Percentiles rank a stretch among this genome's conserved stretches.
Conservation (phyloP, 2,888 invertebrate genomes). For the Sepioteuthis lessoniana region DNA sequence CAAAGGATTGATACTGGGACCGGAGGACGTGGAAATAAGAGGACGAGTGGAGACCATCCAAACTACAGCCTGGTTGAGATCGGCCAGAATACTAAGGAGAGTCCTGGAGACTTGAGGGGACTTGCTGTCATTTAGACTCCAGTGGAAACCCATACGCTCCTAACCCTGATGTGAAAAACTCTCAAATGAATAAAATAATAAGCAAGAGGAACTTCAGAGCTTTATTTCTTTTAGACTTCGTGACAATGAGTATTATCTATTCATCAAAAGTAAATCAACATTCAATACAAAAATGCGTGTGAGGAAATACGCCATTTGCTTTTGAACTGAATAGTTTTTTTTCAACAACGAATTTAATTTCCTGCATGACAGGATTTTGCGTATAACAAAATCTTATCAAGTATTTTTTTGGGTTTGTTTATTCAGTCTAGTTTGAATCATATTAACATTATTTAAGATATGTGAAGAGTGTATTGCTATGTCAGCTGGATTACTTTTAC, state of each 20-base stretch:
- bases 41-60: no score
- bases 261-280: not conserved
- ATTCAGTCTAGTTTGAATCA: not conserved
- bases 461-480: not conserved
- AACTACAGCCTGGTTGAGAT: no score
- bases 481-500: no score
- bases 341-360: not conserved
- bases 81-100: no score
- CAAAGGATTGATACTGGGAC: no score
- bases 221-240: not conserved
- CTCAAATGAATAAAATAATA: no score
- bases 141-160: no score
- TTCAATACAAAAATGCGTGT: not conserved
- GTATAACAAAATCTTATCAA: not conserved
- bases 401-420: not conserved
- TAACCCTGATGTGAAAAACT: no score
- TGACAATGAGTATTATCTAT: not conserved
- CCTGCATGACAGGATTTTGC: not conserved
- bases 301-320: no score
- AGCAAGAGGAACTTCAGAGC: not conserved
- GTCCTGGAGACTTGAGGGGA: no score
- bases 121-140: no score
- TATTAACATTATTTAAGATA: not conserved
- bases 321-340: not conserved
- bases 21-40: no score